Evolutionary conservation across 2,797 vertebrate species (phyloP).

Genomic region (Pipistrellus kuhlii): DNA sequence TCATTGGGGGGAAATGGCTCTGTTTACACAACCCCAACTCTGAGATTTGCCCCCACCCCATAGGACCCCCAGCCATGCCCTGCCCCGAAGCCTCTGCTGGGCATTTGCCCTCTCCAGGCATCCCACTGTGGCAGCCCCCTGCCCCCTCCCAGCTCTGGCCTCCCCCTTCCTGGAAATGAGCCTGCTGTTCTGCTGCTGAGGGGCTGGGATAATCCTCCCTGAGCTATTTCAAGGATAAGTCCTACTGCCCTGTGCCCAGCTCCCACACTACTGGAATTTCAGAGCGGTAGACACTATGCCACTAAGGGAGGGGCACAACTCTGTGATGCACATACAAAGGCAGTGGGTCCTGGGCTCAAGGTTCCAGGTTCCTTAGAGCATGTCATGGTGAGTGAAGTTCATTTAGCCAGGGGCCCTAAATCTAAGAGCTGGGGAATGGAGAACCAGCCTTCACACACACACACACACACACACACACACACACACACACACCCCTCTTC

Average conservation of each 20-base stretch:
- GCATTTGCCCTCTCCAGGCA: not conserved
- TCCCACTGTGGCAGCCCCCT: not conserved
- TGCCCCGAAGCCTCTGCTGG: not conserved
- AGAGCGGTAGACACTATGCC: not conserved
- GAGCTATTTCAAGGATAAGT: conserved; percentile 67
- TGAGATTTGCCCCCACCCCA: not conserved
- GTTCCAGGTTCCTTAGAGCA: not conserved
- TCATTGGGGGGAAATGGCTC: not conserved
- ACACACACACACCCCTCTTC: not conserved
- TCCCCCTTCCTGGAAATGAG: not conserved
- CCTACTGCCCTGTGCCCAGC: not conserved
- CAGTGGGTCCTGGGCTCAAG: not conserved
- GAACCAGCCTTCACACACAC: not conserved
- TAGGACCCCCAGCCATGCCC: not conserved
- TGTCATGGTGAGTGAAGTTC: no score
- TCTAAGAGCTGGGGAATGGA: not conserved
- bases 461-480: not conserved
- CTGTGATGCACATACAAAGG: not conserved
- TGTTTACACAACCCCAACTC: conserved; percentile 57
- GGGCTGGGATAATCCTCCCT: conserved; percentile 56
- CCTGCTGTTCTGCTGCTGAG: not conserved
- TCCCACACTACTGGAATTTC: conserved; percentile 32
- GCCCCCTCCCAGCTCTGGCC: not conserved
- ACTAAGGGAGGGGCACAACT: not conserved
- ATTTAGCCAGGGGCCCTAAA: not conserved